Evolutionary conservation across 2,888 invertebrate species (phyloP), one percentile per base, ranked within the genome.

Genomic region (Sesamia inferens): DNA sequence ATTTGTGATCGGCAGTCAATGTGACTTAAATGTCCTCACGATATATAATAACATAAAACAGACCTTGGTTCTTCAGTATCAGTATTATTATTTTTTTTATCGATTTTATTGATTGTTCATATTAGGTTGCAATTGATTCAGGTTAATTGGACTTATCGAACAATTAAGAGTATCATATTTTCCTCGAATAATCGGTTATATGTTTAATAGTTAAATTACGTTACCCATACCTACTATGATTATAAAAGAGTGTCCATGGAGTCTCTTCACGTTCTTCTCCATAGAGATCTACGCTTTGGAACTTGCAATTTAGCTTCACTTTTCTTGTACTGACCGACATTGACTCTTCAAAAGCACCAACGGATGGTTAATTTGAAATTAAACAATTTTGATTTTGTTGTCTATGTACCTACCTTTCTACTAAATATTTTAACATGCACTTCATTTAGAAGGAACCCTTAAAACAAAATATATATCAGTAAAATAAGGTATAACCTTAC

Each of bases 21-120:
- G 67, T 68, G 58, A 65, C 75, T 71, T 44, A 39, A 55, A 79
- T 44, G 54, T 63, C 59, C 55, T 59, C 39, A 58, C 8, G 13
- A 48, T 51, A 8, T 57, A 16, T 47, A 54, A 69, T 76, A 65
- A 68, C 70, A 78, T 65, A 39, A 65, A 67, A 67, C 8, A 31
- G 42, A 47, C 44, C 22, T 7, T 72, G 7, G 5, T 1, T 1
- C 10, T 14, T 63, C 74, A 16, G 51, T 24, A 55, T 48, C 8
- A 47, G 13, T 10, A 31, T 31, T 31, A 31, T 66, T 31, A 44
- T 58, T 69, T 65, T 57, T 59, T 61, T 48, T 31, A 61, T 80
- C 0, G 44, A 47, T 42, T 70, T 57, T 31, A 63, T 70, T 71
- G 11, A 57, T 47, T 31, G 16, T 67, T 54, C 10, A n/a, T 51